Percentiles rank a stretch among this genome's conserved stretches.
These are phyloP conservation scores for Sitodiplosis mosellana DNA, from an alignment of 1,140 invertebrate genomes.

Conservation along the genomic window DNA sequence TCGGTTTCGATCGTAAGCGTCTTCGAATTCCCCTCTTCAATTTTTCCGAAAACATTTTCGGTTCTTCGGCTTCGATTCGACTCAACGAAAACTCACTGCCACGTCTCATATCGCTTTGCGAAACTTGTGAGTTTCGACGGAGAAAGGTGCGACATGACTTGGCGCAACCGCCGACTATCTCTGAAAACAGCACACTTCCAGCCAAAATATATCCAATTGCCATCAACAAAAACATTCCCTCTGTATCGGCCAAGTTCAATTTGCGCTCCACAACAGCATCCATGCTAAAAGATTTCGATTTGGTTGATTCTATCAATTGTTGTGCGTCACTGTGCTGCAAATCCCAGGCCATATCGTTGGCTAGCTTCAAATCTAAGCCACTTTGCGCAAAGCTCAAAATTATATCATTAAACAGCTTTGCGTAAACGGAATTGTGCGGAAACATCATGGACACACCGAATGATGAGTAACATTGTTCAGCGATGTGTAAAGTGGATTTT, in stretches of 20 bases:
- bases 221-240: slow-evolving; percentile 58
- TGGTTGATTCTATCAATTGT: background rate
- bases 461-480: slow-evolving; percentile 46
- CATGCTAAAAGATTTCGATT: slow-evolving; percentile 14
- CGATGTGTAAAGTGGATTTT: slow-evolving; percentile 42
- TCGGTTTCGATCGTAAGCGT: too few relatives aligned
- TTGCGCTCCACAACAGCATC: slow-evolving; percentile 40
- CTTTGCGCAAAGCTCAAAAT: slow-evolving; percentile 37
- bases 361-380: slow-evolving; percentile 42
- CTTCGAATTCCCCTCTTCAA: too few relatives aligned
- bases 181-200: slow-evolving; percentile 30
- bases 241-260: slow-evolving; percentile 49
- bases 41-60: too few relatives aligned
- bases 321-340: slow-evolving; percentile 28
- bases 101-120: too few relatives aligned
- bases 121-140: slow-evolving; percentile 7
- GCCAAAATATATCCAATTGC: slow-evolving; percentile 43
- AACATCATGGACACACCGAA: slow-evolving; percentile 42
- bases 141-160: slow-evolving; percentile 29
- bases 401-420: slow-evolving; percentile 33
- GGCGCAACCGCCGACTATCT: slow-evolving; percentile 43
- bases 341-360: slow-evolving; percentile 45
- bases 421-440: slow-evolving; percentile 38
- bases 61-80: too few relatives aligned
- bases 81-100: too few relatives aligned